phyloP scores from a whole-genome alignment of 2,888 invertebrate species.

The Limnephilus lunatus region DNA sequence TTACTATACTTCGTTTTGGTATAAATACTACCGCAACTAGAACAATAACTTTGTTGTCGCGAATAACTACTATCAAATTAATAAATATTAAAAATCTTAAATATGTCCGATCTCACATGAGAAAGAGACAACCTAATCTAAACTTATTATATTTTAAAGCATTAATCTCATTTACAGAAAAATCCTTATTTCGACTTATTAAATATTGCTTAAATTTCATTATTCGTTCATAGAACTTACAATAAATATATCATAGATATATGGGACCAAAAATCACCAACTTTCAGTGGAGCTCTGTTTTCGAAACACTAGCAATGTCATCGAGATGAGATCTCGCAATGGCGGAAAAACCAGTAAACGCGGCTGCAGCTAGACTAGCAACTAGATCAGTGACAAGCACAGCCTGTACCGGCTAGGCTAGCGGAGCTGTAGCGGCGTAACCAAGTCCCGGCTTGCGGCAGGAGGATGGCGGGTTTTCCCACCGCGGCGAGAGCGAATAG shows the following conservation, averaged over 20 bases:
- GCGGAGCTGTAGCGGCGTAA: background rate
- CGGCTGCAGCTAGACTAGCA: slow-evolving; percentile 22
- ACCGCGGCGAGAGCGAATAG: slow-evolving; percentile 34
- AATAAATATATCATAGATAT: slow-evolving; percentile 98
- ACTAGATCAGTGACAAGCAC: slow-evolving; percentile 23
- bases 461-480: slow-evolving; percentile 58
- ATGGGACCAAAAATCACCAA: slow-evolving; percentile 93
- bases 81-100: slow-evolving; percentile 9
- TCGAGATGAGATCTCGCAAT: background rate
- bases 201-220: slow-evolving; percentile 69
- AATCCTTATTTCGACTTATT: slow-evolving; percentile 67
- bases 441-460: too few relatives aligned
- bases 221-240: slow-evolving; percentile 96
- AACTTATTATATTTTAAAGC: slow-evolving; percentile 60
- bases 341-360: slow-evolving; percentile 53
- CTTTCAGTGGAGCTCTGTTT: slow-evolving; percentile 69
- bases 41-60: slow-evolving; percentile 61
- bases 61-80: slow-evolving; percentile 30
- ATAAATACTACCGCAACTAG: slow-evolving; percentile 43
- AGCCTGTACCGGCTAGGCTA: slow-evolving; percentile 5
- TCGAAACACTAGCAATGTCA: slow-evolving; percentile 12
- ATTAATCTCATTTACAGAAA: slow-evolving; percentile 67
- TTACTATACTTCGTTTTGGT: slow-evolving; percentile 49
- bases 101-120: slow-evolving; percentile 59
- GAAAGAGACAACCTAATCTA: slow-evolving; percentile 65